Evolutionary conservation across 2,888 invertebrate species (phyloP).

Genomic region (Plagodis dolabraria): DNA sequence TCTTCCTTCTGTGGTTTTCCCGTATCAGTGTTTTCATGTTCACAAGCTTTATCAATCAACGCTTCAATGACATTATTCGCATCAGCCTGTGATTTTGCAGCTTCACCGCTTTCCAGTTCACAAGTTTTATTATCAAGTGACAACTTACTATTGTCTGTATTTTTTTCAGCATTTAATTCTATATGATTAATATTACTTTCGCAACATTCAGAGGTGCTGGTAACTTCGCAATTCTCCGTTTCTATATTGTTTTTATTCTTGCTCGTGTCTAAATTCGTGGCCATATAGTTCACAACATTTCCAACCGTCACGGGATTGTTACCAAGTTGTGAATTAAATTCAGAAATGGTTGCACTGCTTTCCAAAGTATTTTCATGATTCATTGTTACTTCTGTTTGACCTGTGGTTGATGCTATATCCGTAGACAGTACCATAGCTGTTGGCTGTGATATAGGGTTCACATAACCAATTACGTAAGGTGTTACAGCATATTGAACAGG

Average conservation of each 20-base stretch:
- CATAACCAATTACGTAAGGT: background rate
- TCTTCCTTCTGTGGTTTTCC: conserved; percentile 8
- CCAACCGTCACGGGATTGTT: no score
- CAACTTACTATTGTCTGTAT: no score
- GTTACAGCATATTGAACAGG: background rate
- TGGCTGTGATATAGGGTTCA: background rate
- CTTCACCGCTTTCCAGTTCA: no score
- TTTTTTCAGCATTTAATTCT: background rate
- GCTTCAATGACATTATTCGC: background rate
- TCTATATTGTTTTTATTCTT: background rate
- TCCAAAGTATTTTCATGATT: background rate
- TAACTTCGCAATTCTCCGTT: background rate
- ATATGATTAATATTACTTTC: background rate
- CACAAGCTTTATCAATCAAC: background rate
- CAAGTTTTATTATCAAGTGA: no score
- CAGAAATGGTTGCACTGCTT: background rate
- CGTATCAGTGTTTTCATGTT: background rate
- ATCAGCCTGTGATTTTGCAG: no score
- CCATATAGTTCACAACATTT: background rate
- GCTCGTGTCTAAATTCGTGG: background rate
- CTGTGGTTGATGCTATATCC: background rate
- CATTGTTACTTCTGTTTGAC: background rate
- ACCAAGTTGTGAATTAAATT: no score
- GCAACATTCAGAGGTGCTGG: background rate
- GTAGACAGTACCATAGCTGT: background rate